Base-by-base conservation (phyloP, 2,797 vertebrate genomes). In the Chrosomus eos region DNA sequence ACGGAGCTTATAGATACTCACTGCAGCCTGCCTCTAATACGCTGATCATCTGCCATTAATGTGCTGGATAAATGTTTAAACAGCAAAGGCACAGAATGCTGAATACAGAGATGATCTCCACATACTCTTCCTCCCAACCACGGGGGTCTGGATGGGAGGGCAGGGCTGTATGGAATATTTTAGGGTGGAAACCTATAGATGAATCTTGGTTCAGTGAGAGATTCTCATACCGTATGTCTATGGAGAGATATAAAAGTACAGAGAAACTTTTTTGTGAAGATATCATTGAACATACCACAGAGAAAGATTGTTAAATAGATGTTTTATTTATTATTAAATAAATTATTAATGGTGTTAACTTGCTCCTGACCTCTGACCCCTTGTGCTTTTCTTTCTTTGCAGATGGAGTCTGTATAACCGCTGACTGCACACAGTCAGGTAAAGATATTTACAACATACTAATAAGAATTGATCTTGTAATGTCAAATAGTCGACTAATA, bases 351-450 rank as follows among this genome's bases (percentile, higher is more conserved):
- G 28, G 38, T 83, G 38, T 45, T 80, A 68, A 13, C n/a, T 71
- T 70, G 31, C 36, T 70, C n/a, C 9, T 58, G 66, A 70, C 33
- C 23, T 71, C 31, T 85, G 51, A 78, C 68, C 45, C 21, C 3
- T 66, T 78, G 89, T 90, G 40, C 88, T 89, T 40, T 90, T 92
- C 89, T 89, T 71, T 40, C 81, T 84, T 88, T 86, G 21, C 83
- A 99, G 98, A 97, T 93, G 95, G 95, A 60, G 89, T 98, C 91
- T 99, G 98, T 93, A 97, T 97, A 88, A 96, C 97, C 19, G 92
- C 97, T 81, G 96, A 97, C 90, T 99, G 98, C 91, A 97, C 97
- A 88, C 96, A 95, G 88, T 97, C 98, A 94, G 97, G 98, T 99
- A 96, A 96, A 96, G 75, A 82, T 14, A 86, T 81, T 80, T 80